Evolutionary conservation across 2,888 invertebrate genomes (phyloP), one percentile per base, ranked within the genome.

Genomic region (Helleia helle): DNA sequence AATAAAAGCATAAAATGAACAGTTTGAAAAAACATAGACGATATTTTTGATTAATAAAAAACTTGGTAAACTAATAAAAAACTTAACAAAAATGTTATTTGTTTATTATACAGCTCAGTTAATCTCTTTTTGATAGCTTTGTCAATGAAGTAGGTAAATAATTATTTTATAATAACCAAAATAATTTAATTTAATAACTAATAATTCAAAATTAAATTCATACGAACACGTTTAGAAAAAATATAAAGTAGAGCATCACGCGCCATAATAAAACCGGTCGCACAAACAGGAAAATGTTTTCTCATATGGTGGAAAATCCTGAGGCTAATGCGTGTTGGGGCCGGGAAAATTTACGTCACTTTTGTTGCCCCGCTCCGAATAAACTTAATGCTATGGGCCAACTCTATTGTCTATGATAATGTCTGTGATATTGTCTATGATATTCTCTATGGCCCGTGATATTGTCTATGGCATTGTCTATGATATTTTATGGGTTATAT

Each of bases 221-320:
- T n/a, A n/a, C n/a, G n/a, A n/a, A n/a, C n/a, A n/a, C n/a, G 7
- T 38, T 25, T 3, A 9, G 18, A 43, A 42, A 42, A 44, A 37
- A 11, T 36, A 3, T 2, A 0, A 62, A 58, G 68, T 71, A 68
- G 77, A 81, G 80, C 60, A 66, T 43, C 56, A 44, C 55, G 1
- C 42, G 18, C 3, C 44, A 42, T 47, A 42, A 54, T 59, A 59
- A 64, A 59, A 54, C 43, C 59, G 56, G 50, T 50, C 45, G 52
- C 54, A 50, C 42, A 51, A 53, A 54, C 59, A 63, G 67, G 69
- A 75, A 77, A 80, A 77, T 72, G 65, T 79, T 77, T 72, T 74
- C 80, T 79, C 81, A 81, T 79, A 81, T 81, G 80, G 69, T 62
- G 69, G 70, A 66, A 80, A 81, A 79, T 70, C 71, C 70, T 56